phyloP scores from a whole-genome alignment of 1,140 invertebrate genomes.

The Drosophila nigrodunni region DNA sequence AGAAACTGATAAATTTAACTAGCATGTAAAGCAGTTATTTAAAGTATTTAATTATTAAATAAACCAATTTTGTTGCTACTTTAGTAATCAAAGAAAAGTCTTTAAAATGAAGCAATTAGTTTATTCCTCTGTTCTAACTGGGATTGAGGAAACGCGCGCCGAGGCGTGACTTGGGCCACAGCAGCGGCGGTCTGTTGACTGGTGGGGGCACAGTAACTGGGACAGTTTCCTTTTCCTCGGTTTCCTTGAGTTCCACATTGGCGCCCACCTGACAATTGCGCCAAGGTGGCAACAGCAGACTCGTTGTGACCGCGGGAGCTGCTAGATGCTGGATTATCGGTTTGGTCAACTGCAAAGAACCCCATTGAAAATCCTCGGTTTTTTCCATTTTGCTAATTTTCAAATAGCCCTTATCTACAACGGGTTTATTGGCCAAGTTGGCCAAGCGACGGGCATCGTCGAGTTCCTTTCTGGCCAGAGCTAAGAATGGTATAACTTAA shows the following conservation, averaged over 20 bases:
- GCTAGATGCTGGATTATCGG: conserved; percentile 18
- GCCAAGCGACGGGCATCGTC: conserved; percentile 29
- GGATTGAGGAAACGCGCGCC: not conserved
- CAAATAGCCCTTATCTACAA: conserved; percentile 9
- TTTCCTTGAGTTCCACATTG: conserved; percentile 22
- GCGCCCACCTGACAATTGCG: conserved; percentile 35
- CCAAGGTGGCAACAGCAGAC: conserved; percentile 33
- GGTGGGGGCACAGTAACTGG: not conserved
- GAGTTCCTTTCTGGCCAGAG: conserved; percentile 19
- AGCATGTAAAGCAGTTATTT: too few species aligned
- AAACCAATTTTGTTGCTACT: too few species aligned
- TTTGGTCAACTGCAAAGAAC: not conserved
- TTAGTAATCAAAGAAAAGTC: too few species aligned
- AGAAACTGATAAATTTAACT: too few species aligned
- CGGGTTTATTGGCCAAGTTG: conserved; percentile 15
- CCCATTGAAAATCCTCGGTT: conserved; percentile 23
- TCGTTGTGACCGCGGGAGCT: not conserved
- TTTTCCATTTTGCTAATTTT: conserved; percentile 16
- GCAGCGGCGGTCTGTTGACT: not conserved
- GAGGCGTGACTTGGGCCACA: not conserved
- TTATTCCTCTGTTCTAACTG: not conserved
- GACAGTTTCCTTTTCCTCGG: not conserved
- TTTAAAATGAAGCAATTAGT: too few species aligned
- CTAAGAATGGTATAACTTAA: not conserved
- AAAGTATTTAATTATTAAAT: too few species aligned